A percentile compares a stretch with the other conserved stretches of the same genome.
These are phyloP conservation scores for Menura novaehollandiae DNA, from an alignment of 2,113 vertebrate genomes.

Conservation along the genomic window DNA sequence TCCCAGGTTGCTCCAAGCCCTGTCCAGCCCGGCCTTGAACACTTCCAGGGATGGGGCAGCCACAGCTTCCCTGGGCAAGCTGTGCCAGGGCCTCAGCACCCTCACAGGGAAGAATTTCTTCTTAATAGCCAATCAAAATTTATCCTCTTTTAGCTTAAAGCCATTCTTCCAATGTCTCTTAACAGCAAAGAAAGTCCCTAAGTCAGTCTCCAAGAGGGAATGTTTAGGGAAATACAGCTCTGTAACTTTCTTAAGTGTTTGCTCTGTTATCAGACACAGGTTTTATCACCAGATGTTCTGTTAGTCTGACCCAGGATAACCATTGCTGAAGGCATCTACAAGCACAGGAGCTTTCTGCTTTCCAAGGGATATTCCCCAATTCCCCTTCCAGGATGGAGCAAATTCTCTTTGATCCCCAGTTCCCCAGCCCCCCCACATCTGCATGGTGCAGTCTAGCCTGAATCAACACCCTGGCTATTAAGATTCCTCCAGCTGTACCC, in stretches of 20 bases:
- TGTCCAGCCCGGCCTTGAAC: not conserved
- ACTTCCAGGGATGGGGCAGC: not conserved
- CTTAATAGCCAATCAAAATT: not conserved
- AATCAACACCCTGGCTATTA: not conserved
- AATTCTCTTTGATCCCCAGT: not conserved
- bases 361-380: not conserved
- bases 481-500: not conserved
- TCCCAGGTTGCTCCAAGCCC: not conserved
- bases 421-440: not conserved
- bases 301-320: not conserved
- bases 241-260: not conserved
- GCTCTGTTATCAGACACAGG: not conserved
- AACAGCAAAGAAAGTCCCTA: not conserved
- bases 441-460: not conserved
- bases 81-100: not conserved
- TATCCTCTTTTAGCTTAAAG: not conserved
- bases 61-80: not conserved
- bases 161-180: not conserved
- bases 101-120: not conserved
- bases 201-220: not conserved
- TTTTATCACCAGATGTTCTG: accelerated
- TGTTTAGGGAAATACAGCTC: not conserved
- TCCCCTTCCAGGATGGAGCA: not conserved
- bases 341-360: not conserved
- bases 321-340: not conserved